Percentiles rank a stretch among this genome's conserved stretches.
These are phyloP conservation scores for Callopanchax toddi DNA, from an alignment of 2,113 vertebrate species.

Conservation along the genomic window DNA sequence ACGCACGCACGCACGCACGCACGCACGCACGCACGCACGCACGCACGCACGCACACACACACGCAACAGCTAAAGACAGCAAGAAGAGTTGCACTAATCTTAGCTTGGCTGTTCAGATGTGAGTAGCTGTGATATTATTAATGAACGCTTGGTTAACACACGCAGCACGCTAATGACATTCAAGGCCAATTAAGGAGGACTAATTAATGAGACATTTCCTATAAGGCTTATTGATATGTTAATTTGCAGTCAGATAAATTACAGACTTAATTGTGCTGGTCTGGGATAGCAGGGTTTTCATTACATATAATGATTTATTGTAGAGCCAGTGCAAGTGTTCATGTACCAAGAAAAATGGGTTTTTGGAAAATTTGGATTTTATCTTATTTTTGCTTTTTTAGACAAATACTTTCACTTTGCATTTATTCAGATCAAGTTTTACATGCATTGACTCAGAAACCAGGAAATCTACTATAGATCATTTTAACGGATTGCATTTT, in stretches of 20 bases:
- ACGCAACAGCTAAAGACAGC: conserved; percentile 25
- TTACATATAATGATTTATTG: conserved; percentile 48
- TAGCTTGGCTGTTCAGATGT: conserved; percentile 25
- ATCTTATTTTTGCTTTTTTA: neutral
- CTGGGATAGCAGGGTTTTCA: conserved; percentile 51
- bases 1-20: conserved; percentile 9
- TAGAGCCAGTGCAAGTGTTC: conserved; percentile 10
- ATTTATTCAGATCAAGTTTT: neutral
- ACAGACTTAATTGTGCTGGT: conserved; percentile 55
- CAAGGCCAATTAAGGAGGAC: conserved; percentile 74
- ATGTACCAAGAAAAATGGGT: conserved; percentile 17
- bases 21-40: neutral
- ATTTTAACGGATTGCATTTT: too few species aligned
- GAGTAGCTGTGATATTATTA: conserved; percentile 52
- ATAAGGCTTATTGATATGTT: conserved; percentile 72
- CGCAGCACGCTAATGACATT: conserved; percentile 59
- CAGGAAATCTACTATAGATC: too few species aligned
- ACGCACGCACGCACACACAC: conserved; percentile 4
- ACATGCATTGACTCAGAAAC: too few species aligned
- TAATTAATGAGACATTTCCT: conserved; percentile 79
- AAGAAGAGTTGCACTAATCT: conserved; percentile 44
- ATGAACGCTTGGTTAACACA: conserved; percentile 54
- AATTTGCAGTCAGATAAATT: conserved; percentile 71
- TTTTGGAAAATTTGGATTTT: conserved; percentile 1
- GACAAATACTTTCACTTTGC: neutral